These are phyloP conservation scores for Miniopterus natalensis DNA, from an alignment of 2,113 vertebrate species.

Conservation along the genomic window DNA sequence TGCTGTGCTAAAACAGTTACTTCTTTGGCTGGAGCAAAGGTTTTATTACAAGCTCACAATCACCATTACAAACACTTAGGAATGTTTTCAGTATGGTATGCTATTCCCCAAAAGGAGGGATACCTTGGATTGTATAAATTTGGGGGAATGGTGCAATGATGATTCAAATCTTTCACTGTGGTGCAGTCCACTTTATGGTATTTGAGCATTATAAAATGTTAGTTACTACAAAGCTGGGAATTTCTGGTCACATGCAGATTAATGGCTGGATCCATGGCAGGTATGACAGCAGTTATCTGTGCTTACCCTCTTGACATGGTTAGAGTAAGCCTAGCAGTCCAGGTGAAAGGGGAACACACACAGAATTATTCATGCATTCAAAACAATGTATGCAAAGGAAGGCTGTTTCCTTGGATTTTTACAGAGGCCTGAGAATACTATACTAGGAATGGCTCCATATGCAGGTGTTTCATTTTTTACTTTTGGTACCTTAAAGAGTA, in stretches of 20 bases:
- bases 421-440: constrained; percentile 95
- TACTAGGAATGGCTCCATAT: constrained; percentile 99
- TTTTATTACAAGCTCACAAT: constrained; percentile 97
- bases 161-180: constrained; percentile 96
- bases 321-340: constrained; percentile 96
- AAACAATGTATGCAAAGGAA: constrained; percentile 97
- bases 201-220: constrained; percentile 97
- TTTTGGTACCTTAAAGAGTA: constrained; percentile 97
- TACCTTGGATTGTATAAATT: constrained; percentile 95
- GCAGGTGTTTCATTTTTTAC: constrained; percentile 99
- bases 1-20: constrained; percentile 98
- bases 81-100: constrained; percentile 92
- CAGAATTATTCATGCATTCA: constrained; percentile 96
- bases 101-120: constrained; percentile 96
- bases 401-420: constrained; percentile 95
- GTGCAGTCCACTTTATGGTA: constrained; percentile 87
- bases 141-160: constrained; percentile 98
- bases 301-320: constrained; percentile 96
- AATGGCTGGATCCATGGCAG: constrained; percentile 98
- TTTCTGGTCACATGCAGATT: constrained; percentile 96
- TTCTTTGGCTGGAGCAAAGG: constrained; percentile 97
- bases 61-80: constrained; percentile 98
- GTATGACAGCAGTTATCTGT: constrained; percentile 92
- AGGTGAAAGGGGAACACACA: constrained; percentile 97
- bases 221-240: constrained; percentile 93